These are phyloP conservation scores for Arctopsyche grandis DNA, from an alignment of 1,140 invertebrate genomes.

Conservation along the genomic window DNA sequence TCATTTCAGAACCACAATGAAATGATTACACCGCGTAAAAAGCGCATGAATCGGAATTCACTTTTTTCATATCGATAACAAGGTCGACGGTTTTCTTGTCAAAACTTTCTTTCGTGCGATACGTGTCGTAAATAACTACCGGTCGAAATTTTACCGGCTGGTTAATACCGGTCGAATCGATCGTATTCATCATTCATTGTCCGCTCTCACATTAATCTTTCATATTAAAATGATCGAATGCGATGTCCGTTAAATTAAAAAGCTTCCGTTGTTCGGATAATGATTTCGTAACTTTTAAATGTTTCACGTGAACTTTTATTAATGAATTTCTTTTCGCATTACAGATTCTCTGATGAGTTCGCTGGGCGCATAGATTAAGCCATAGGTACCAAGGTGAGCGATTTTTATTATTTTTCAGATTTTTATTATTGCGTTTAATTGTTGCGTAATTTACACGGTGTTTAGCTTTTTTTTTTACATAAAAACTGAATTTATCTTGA, in stretches of 20 bases:
- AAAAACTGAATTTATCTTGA: neutral
- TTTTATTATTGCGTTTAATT: neutral
- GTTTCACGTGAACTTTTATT: neutral
- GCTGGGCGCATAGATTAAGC: neutral
- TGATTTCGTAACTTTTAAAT: neutral
- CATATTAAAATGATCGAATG: neutral
- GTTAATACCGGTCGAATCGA: neutral
- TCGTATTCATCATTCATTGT: neutral
- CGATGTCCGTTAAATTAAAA: too few relatives aligned
- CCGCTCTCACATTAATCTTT: neutral
- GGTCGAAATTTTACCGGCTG: neutral
- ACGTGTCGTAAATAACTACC: neutral
- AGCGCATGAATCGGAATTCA: neutral
- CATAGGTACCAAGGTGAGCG: neutral
- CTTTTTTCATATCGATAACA: slow-evolving; percentile 19
- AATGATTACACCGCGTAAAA: neutral
- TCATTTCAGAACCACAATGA: too few relatives aligned
- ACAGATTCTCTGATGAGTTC: neutral
- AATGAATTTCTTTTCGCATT: neutral
- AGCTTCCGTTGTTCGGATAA: too few relatives aligned
- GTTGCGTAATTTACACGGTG: neutral
- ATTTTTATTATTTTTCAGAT: neutral
- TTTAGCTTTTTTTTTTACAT: neutral
- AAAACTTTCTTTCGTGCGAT: slow-evolving; percentile 25
- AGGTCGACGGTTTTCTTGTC: slow-evolving; percentile 8